Evolutionary conservation across 2,113 vertebrate genomes (phyloP), one percentile per base, ranked within the genome.

Genomic region (Ciconia maguari): DNA sequence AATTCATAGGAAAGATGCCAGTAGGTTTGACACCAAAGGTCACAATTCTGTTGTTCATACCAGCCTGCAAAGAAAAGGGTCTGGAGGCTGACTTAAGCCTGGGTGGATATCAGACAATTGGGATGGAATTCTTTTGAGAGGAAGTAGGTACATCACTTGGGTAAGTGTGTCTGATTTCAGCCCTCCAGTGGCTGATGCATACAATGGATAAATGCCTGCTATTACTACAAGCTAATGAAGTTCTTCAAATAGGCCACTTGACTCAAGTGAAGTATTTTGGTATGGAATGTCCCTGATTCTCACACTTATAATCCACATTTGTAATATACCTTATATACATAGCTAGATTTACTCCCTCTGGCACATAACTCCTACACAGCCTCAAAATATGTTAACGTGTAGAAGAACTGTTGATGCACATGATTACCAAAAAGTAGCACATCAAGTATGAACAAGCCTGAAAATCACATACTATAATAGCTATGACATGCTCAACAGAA

Each of bases 331-430:
- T 96, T 94, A 94, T 91, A 94, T 79, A 94, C 92, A 94, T 71
- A 84, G 83, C 65, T 84, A 95, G 86, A 94, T 95, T 96, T 97
- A 96, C 92, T 95, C 88, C 57, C 92, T 89, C 89, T 92, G 66
- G 70, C 96, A 96, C 86, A 75, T 69, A 92, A 95, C 94, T 96
- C 94, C 95, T 89, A 96, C 96, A 94, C 96, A 94, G 71, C 54
- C 87, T 95, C 71, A 89, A 93, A 96, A 93, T 95, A 93, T 82
- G 94, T 89, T 95, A 97, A 93, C 13, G n/a, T 96, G 94, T 93
- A 87, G 88, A 96, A 97, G 92, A 95, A 93, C 94, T 92, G 90
- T 94, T 90, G 93, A 96, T 89, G 90, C 95, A 95, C 96, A 92
- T 87, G 95, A 93, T 87, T 91, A 92, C 49, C 87, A 94, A 83